These are phyloP conservation scores for Catalaphyllia jardinei DNA, from an alignment of 64 coral and sea anemone genomes.

Conservation along the genomic window DNA sequence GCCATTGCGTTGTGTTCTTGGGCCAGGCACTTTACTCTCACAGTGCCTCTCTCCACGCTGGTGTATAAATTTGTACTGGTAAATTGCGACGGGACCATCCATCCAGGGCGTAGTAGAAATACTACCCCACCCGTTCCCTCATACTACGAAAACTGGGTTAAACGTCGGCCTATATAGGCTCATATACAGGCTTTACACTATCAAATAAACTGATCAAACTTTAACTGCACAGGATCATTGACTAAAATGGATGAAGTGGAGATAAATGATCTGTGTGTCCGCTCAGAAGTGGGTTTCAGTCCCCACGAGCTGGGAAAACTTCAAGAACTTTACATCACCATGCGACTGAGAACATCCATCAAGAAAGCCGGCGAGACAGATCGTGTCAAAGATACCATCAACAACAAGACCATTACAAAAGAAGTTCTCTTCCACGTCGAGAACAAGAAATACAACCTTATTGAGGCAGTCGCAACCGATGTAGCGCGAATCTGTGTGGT, in stretches of 20 bases:
- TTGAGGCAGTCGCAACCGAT: constrained; percentile 73
- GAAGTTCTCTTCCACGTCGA: constrained; percentile 59
- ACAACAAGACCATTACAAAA: constrained; percentile 54
- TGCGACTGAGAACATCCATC: constrained; percentile 4
- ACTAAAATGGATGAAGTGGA: constrained; percentile 53
- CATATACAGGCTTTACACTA: no score
- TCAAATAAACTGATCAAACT: no score
- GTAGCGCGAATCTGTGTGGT: constrained; percentile 72
- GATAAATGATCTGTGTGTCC: constrained; percentile 44
- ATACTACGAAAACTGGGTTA: no score
- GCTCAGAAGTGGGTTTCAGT: constrained; percentile 64
- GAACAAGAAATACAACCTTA: constrained; percentile 67
- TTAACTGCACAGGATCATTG: neutral
- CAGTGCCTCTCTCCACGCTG: no score
- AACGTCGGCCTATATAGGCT: no score
- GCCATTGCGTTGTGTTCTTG: no score
- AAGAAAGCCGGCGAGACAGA: constrained; percentile 58
- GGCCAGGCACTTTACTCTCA: no score
- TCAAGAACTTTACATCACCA: constrained; percentile 57
- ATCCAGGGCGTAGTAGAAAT: no score
- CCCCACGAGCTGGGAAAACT: constrained; percentile 38
- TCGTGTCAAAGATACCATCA: constrained; percentile 30
- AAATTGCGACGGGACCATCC: no score
- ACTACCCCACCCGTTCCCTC: no score
- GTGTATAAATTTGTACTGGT: no score